Evolutionary conservation across 2,113 vertebrate genomes (phyloP).

Genomic region (Scomber scombrus): DNA sequence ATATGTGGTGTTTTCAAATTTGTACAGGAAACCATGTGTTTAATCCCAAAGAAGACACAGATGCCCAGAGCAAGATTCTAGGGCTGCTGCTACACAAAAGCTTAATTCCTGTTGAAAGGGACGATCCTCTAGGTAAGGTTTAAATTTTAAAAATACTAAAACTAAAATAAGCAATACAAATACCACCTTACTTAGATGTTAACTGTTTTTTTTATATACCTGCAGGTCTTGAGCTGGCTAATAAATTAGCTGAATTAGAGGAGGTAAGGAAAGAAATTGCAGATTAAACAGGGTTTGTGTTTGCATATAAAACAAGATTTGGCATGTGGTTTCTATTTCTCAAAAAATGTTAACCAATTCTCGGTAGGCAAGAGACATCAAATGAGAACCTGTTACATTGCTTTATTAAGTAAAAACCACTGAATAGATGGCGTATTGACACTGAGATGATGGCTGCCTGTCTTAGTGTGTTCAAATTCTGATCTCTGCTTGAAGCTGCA

Average conservation of each 20-base stretch:
- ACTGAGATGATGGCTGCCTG: not conserved
- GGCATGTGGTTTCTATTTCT: not conserved
- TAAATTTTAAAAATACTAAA: not conserved
- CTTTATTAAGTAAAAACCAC: not conserved
- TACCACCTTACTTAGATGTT: not conserved
- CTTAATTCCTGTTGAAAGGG: conserved; percentile 69
- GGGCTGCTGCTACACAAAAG: conserved; percentile 79
- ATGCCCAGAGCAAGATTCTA: conserved; percentile 78
- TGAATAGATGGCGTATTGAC: not conserved
- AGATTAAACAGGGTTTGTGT: not conserved
- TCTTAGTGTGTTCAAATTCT: conserved; percentile 11
- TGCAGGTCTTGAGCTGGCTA: conserved; percentile 74
- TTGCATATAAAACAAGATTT: not conserved
- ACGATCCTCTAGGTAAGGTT: conserved; percentile 74
- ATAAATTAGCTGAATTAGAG: conserved; percentile 76
- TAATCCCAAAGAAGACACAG: conserved; percentile 67
- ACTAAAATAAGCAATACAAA: not conserved
- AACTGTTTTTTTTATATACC: conserved; percentile 6
- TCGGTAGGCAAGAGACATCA: not conserved
- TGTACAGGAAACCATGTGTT: conserved; percentile 74
- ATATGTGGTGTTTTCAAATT: conserved; percentile 10
- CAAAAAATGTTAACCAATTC: not conserved
- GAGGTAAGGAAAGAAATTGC: conserved; percentile 72
- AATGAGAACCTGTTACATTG: not conserved
- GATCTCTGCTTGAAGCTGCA: conserved; percentile 70